Percentiles rank a stretch among this genome's conserved stretches.
Evolutionary conservation across 2,888 invertebrate species (phyloP).

Genomic region (Falcaria lacertinaria): DNA sequence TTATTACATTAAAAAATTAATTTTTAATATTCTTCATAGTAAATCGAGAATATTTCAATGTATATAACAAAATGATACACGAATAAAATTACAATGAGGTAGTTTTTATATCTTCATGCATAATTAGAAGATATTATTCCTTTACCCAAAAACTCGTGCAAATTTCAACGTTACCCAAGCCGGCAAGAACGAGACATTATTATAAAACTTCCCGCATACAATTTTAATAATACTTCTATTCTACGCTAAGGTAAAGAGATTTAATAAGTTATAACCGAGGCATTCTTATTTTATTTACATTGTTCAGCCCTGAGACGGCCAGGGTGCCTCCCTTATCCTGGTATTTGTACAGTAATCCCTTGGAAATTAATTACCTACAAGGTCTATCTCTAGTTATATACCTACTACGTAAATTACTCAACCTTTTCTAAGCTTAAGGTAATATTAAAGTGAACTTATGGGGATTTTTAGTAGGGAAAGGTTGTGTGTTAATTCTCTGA

Average conservation of each 20-base stretch:
- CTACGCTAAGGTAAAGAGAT: conserved; percentile 7
- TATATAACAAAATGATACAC: too few species aligned
- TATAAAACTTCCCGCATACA: neutral
- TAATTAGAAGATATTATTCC: too few species aligned
- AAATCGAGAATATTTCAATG: too few species aligned
- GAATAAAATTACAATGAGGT: too few species aligned
- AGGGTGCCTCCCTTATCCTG: conserved; percentile 53
- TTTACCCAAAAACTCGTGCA: neutral
- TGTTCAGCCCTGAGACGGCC: conserved; percentile 50
- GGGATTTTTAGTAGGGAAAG: conserved; percentile 12
- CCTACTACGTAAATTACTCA: conserved; percentile 37
- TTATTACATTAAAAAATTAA: too few species aligned
- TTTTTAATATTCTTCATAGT: too few species aligned
- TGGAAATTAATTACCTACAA: conserved; percentile 69
- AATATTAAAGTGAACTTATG: conserved; percentile 34
- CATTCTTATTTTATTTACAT: conserved; percentile 42
- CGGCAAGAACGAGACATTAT: neutral
- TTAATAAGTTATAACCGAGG: conserved; percentile 24
- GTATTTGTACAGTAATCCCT: conserved; percentile 70
- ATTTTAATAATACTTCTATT: neutral
- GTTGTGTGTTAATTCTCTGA: neutral
- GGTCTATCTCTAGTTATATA: conserved; percentile 37
- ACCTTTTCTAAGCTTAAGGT: conserved; percentile 45
- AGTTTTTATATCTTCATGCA: too few species aligned
- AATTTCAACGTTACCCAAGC: neutral